These are phyloP conservation scores for Mormoops blainvillei DNA, from an alignment of 2,113 vertebrate genomes.

Conservation along the genomic window DNA sequence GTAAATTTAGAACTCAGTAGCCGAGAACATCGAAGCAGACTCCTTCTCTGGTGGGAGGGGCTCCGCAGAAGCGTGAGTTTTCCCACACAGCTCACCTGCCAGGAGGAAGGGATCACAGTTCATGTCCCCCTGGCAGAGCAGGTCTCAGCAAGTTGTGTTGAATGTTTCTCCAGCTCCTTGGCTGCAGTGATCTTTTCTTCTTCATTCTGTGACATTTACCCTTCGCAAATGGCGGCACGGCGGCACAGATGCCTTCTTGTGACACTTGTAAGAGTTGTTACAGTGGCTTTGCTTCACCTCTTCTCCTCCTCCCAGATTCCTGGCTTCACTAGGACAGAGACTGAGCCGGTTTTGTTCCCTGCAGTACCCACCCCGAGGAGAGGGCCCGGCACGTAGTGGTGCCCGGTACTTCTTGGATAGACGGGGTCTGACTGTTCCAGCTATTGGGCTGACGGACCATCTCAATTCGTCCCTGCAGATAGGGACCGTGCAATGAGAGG, in stretches of 20 bases:
- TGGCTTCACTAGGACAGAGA: not conserved
- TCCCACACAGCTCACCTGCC: not conserved
- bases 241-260: fast-evolving
- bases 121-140: not conserved
- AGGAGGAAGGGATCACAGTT: fast-evolving
- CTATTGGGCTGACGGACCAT: fast-evolving
- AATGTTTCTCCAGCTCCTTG: not conserved
- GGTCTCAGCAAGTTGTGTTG: not conserved
- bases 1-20: not conserved
- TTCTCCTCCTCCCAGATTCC: no score
- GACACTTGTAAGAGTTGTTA: fast-evolving
- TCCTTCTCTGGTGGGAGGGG: not conserved
- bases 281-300: no score
- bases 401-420: not conserved
- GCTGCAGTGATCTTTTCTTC: not conserved
- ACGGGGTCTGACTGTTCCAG: not conserved
- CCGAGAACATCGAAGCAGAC: not conserved
- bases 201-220: not conserved
- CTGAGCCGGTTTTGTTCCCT: fast-evolving
- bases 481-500: not conserved
- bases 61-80: no score
- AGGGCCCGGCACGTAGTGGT: no score
- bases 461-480: not conserved
- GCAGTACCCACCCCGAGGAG: fast-evolving
- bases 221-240: fast-evolving